Percentiles rank a stretch among this genome's conserved stretches.
phyloP scores from a whole-genome alignment of 2,888 invertebrate species.

The Papilio gigon region DNA sequence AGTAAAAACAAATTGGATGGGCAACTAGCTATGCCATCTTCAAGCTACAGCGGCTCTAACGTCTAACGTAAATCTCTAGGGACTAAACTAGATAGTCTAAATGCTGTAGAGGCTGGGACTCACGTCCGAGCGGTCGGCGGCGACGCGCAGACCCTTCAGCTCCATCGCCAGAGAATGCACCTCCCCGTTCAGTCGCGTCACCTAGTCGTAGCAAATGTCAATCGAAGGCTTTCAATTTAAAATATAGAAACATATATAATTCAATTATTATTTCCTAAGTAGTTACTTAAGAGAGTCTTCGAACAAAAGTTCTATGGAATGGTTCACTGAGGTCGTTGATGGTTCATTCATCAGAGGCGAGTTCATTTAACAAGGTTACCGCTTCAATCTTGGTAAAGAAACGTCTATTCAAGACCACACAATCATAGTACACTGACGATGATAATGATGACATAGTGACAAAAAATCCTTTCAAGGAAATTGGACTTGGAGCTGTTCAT shows the following conservation, averaged over 20 bases:
- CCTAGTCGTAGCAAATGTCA: slow-evolving; percentile 55
- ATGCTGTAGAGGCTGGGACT: slow-evolving; percentile 78
- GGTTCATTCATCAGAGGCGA: too few relatives aligned
- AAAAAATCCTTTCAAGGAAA: too few relatives aligned
- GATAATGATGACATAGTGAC: too few relatives aligned
- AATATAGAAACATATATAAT: too few relatives aligned
- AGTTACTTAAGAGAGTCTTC: too few relatives aligned
- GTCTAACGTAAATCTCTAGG: background rate
- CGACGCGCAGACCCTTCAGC: slow-evolving; percentile 72
- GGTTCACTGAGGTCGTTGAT: too few relatives aligned
- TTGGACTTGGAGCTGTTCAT: too few relatives aligned
- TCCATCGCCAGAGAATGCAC: slow-evolving; percentile 88
- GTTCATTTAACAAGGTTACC: too few relatives aligned
- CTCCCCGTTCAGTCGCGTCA: slow-evolving; percentile 86
- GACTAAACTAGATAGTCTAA: slow-evolving; percentile 50
- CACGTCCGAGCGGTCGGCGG: slow-evolving; percentile 67
- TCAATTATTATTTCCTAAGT: background rate
- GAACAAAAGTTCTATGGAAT: too few relatives aligned
- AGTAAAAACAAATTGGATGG: background rate
- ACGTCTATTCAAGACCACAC: too few relatives aligned
- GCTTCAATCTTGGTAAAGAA: too few relatives aligned
- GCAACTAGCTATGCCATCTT: slow-evolving; percentile 17
- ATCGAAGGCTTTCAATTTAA: slow-evolving; percentile 47
- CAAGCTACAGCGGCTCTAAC: background rate
- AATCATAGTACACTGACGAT: too few relatives aligned